Base-by-base conservation (phyloP, 1,140 invertebrate genomes). In the Dendrolimus punctatus region DNA sequence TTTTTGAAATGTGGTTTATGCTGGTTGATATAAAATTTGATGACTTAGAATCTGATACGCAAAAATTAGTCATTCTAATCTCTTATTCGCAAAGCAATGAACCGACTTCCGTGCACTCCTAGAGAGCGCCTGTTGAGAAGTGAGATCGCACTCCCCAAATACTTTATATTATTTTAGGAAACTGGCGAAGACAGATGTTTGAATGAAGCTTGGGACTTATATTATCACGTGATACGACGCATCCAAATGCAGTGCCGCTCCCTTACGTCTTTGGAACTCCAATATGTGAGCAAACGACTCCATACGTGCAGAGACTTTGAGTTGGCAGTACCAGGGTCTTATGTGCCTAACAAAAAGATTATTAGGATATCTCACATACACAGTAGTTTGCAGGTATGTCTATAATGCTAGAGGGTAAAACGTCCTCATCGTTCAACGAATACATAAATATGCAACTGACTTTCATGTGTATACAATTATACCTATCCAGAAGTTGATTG, bases 191-290 rank as follows among this genome's bases (percentile, higher is more conserved):
- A 95, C 1, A 91, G 96, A 52, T 97, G 99, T 69, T 86, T 99
- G 36, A 98, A 98, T 73, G 95, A 98, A 77, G 98, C 99, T 8
- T 99, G 99, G 99, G 98, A 99, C 77, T 87, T 99, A 0, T 99
- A 99, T 80, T 99, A 99, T 85, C 95, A 99, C 71, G 97, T 99
- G 6, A 99, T 99, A 77, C 90, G 98, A 47, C 91, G 97, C 52
- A 99, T 99, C 65, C 95, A 95, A 0, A 90, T 96, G 53, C 98
- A 99, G 84, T 88, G 99, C 57, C 97, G 97, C 3, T 95, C 97
- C 64, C 78, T 97, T 8, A 96, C 94, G 2, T 94, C 94, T 46
- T 84, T 96, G 39, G 98, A 99, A 84, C 85, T 99, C 53, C 96
- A 98, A 69, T 98, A 98, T 80, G 98, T 99, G 5, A 98, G 96